Base-by-base conservation (phyloP, 2,797 vertebrate species). In the Podarcis siculus region DNA sequence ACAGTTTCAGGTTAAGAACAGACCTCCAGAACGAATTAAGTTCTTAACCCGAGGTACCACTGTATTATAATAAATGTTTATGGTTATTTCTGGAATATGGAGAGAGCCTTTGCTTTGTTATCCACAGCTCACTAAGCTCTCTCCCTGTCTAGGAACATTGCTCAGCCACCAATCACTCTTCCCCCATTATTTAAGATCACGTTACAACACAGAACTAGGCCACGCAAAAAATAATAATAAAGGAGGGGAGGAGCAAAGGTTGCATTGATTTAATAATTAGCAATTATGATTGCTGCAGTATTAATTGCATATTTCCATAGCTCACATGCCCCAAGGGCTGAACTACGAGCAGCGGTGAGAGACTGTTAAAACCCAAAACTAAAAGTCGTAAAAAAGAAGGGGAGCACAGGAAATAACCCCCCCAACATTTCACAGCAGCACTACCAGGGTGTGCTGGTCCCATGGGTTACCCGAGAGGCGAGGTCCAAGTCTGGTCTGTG, bases 241-340 rank as follows among this genome's bases (percentile, higher is more conserved):
- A 97, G 96, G 98, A 95, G 98, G 97, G 30, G 61, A 3, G 39
- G 81, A 61, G 73, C 61, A 87, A 83, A 83, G 80, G 95, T 95
- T 95, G 96, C 97, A 97, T 98, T 98, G 97, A 97, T 98, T 98
- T 98, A 98, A 99, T 98, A 98, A 99, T 99, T 99, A 98, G 98
- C 98, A 98, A 98, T 98, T 98, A 98, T 93, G 98, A 98, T 98
- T 94, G 96, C 98, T 97, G 97, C 97, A 98, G 97, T 98, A 98
- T 98, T 98, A 98, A 99, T 98, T 98, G 98, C 98, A 98, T 98
- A 98, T 98, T 98, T 98, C 98, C 97, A 97, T 97, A 95, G 96
- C 95, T 95, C 96, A 96, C 94, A 95, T 97, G 94, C 97, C 98
- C 97, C 98, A 96, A 95, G 98, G 97, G 97, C 96, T 94, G 90